Percentiles rank a stretch among this genome's conserved stretches.
These are phyloP conservation scores for Rhabdomys pumilio DNA, from an alignment of 2,797 vertebrate species.

Conservation along the genomic window DNA sequence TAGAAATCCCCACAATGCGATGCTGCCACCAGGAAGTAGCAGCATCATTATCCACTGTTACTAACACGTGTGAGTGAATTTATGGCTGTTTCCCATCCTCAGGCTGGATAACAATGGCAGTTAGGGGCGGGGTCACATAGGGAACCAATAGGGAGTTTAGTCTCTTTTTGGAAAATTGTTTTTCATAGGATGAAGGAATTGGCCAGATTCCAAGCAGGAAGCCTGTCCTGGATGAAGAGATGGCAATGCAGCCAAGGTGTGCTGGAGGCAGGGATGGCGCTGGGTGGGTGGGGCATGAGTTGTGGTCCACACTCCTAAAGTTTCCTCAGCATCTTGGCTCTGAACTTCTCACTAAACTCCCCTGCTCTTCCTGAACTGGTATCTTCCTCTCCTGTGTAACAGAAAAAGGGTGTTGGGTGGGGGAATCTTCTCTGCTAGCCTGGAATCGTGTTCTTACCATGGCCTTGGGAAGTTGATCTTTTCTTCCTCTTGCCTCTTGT, in stretches of 20 bases:
- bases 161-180: constrained; percentile 3
- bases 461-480: background rate
- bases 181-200: background rate
- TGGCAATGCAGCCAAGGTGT: background rate
- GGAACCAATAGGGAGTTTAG: background rate
- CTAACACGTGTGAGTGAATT: background rate
- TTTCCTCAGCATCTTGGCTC: background rate
- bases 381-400: background rate
- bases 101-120: background rate
- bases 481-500: background rate
- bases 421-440: background rate
- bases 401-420: background rate
- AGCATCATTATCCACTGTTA: background rate
- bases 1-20: background rate
- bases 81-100: background rate
- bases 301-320: background rate
- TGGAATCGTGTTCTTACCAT: too few species aligned
- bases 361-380: background rate
- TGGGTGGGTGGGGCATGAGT: background rate
- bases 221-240: background rate
- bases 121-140: background rate
- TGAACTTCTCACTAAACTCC: background rate
- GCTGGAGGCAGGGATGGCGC: background rate
- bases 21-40: background rate
- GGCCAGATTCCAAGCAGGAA: background rate